Evolutionary conservation across 2,797 vertebrate species (phyloP).

Genomic region (Halcyon smyrnensis): DNA sequence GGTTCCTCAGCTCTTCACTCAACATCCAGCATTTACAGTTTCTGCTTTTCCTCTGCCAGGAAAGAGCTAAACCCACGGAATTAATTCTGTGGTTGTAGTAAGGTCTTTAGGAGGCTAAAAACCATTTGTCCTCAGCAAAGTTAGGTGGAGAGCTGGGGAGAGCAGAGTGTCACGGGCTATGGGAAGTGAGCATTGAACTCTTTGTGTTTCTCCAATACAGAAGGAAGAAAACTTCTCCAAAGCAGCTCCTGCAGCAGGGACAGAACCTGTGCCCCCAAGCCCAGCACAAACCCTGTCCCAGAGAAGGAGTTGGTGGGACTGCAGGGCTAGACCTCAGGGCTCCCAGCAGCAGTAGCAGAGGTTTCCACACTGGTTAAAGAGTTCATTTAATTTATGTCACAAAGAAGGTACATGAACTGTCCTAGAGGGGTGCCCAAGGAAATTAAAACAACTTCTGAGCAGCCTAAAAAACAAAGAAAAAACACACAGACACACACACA

Average conservation of each 20-base stretch:
- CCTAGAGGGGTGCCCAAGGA: background rate
- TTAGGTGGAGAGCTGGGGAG: background rate
- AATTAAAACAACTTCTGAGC: background rate
- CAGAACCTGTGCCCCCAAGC: no score
- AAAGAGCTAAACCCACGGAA: fast-evolving
- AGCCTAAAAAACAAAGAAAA: background rate
- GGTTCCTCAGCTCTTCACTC: background rate
- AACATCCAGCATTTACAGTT: background rate
- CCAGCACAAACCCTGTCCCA: fast-evolving
- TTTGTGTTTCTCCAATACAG: background rate
- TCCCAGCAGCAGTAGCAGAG: background rate
- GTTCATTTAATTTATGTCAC: background rate
- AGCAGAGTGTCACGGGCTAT: background rate
- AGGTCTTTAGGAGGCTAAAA: background rate
- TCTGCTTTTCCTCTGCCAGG: background rate
- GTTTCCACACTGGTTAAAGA: fast-evolving
- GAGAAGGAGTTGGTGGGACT: background rate
- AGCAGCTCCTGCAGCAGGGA: no score
- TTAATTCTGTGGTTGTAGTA: fast-evolving
- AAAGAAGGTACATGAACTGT: no score
- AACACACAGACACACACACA: no score
- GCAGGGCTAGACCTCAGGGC: fast-evolving
- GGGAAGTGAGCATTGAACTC: background rate
- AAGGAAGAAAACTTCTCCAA: background rate
- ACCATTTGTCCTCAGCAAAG: no score